These are phyloP conservation scores for Atherix ibis DNA, from an alignment of 2,888 invertebrate genomes.

Conservation along the genomic window DNA sequence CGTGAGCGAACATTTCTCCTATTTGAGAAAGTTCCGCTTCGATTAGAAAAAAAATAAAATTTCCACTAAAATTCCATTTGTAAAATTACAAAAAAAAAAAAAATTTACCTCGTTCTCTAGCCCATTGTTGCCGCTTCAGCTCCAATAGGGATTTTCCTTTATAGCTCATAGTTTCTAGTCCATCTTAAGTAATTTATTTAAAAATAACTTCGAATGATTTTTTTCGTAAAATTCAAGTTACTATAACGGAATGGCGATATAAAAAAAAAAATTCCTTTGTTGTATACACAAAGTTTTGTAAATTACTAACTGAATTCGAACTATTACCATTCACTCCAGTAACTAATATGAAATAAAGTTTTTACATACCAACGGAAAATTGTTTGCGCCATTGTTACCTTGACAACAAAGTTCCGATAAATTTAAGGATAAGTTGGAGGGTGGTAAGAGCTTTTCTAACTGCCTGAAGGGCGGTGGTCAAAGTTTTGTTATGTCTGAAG, in stretches of 20 bases:
- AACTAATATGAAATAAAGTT: too few species aligned
- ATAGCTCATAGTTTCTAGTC: conserved; percentile 7
- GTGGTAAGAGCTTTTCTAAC: too few species aligned
- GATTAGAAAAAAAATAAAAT: conserved; percentile 4
- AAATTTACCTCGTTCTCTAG: conserved; percentile 66
- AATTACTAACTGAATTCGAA: too few species aligned
- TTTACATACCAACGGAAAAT: neutral
- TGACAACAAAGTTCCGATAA: conserved; percentile 6
- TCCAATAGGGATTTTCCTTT: conserved; percentile 48
- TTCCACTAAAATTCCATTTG: neutral
- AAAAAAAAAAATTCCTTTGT: too few species aligned
- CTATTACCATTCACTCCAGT: too few species aligned
- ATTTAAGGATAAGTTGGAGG: too few species aligned
- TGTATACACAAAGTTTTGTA: too few species aligned
- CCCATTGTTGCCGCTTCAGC: conserved; percentile 86
- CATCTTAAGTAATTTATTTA: conserved; percentile 4
- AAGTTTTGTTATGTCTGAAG: too few species aligned
- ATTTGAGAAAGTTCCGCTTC: conserved; percentile 68
- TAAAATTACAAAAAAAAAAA: conserved; percentile 1
- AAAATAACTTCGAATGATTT: conserved; percentile 1
- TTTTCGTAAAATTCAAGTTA: neutral
- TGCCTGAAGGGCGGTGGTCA: too few species aligned
- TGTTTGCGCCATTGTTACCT: conserved; percentile 8
- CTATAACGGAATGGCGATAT: too few species aligned
- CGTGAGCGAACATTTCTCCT: conserved; percentile 60